Conservation (phyloP, 1,140 invertebrate species). For the Drosophila jambulina region DNA sequence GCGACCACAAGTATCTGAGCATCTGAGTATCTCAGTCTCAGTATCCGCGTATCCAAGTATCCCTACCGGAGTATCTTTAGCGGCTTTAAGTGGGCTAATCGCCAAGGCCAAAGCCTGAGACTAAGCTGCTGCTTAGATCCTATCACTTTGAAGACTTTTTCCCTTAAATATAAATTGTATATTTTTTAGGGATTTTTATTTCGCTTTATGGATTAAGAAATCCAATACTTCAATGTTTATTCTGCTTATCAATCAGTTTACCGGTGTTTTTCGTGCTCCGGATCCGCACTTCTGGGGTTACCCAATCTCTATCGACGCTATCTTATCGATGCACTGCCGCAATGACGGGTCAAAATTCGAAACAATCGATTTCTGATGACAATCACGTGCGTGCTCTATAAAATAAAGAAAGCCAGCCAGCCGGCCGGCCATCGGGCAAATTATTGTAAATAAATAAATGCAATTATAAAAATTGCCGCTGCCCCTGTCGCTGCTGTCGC, state of each 20-base stretch:
- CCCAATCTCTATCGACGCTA: constrained; percentile 36
- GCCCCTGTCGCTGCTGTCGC: constrained; percentile 4
- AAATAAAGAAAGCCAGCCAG: constrained; percentile 46
- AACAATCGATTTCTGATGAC: constrained; percentile 75
- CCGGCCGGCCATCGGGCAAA: constrained; percentile 18
- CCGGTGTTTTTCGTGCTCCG: constrained; percentile 2
- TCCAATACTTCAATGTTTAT: background rate
- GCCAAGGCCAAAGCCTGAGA: constrained; percentile 2
- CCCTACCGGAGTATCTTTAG: constrained; percentile 10
- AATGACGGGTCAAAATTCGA: constrained; percentile 48
- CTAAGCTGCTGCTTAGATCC: no score
- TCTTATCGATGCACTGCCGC: constrained; percentile 57
- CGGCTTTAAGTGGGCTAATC: constrained; percentile 35
- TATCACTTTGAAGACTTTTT: background rate
- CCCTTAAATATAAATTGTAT: background rate
- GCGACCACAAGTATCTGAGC: constrained; percentile 48
- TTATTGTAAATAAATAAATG: constrained; percentile 75
- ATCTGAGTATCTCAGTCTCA: constrained; percentile 19
- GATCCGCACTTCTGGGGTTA: constrained; percentile 21
- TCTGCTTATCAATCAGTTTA: background rate
- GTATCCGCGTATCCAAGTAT: background rate
- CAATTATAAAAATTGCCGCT: constrained; percentile 64
- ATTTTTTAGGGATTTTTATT: background rate
- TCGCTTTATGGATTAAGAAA: background rate
- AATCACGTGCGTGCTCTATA: constrained; percentile 62